These are phyloP conservation scores for Caenorhabditis inopinata DNA, from an alignment of 1,140 invertebrate genomes.

Conservation along the genomic window DNA sequence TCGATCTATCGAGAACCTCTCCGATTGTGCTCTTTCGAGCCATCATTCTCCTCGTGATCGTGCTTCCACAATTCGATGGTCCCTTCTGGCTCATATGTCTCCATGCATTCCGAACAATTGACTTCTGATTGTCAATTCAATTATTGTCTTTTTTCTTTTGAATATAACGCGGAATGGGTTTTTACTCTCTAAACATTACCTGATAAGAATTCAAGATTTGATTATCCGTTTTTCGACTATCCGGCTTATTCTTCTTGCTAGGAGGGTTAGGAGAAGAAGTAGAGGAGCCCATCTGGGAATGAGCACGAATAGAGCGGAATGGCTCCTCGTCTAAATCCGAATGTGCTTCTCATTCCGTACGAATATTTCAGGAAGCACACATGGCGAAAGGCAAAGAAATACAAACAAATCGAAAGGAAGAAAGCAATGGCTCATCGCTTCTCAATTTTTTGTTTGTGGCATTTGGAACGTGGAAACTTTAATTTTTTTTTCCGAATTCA, in stretches of 20 bases:
- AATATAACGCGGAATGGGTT: neutral
- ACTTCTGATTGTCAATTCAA: neutral
- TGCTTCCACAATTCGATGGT: constrained; percentile 20
- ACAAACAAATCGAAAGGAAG: constrained; percentile 21
- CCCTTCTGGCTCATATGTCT: constrained; percentile 34
- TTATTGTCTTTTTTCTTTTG: neutral
- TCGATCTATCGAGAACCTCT: neutral
- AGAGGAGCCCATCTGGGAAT: constrained; percentile 31
- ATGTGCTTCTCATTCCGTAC: neutral
- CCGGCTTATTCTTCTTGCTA: neutral
- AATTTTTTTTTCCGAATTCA: neutral
- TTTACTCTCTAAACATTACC: neutral
- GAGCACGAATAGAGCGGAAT: neutral
- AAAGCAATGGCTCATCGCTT: neutral
- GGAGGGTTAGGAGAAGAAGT: constrained; percentile 14
- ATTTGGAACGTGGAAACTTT: neutral
- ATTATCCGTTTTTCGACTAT: neutral
- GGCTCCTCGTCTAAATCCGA: neutral
- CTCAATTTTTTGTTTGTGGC: neutral
- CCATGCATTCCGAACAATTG: constrained; percentile 28
- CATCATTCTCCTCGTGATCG: constrained; percentile 32
- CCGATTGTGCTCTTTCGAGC: constrained; percentile 2
- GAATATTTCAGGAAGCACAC: constrained; percentile 20
- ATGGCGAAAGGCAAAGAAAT: constrained; percentile 15
- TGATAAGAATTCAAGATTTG: constrained; percentile 33